Conservation (phyloP, 2,113 vertebrate genomes). For the Saccopteryx leptura region DNA sequence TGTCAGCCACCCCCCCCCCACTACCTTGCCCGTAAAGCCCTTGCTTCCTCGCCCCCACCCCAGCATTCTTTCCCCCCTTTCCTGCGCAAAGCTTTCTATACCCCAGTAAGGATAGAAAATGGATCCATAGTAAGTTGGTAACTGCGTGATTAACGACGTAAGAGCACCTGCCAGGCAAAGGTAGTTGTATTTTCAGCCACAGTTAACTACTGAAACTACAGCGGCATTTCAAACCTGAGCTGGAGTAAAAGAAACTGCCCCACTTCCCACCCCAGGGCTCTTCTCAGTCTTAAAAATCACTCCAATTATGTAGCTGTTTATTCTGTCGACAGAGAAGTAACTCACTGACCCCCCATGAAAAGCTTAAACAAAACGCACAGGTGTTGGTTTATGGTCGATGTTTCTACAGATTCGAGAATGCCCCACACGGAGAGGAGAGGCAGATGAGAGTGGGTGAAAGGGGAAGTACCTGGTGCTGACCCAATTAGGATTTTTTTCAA, state of each 20-base stretch:
- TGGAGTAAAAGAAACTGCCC: background rate
- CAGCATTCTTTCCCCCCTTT: background rate
- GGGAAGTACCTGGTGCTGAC: background rate
- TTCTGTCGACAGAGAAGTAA: background rate
- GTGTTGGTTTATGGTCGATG: background rate
- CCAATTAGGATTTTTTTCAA: background rate
- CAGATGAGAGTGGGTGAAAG: background rate
- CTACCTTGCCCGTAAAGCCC: fast-evolving
- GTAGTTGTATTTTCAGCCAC: background rate
- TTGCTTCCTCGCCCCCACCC: background rate
- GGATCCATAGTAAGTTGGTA: background rate
- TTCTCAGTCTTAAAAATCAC: background rate
- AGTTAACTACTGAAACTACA: background rate
- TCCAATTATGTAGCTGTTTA: background rate
- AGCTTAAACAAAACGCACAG: conserved; percentile 54
- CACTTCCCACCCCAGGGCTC: background rate
- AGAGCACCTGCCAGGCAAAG: background rate
- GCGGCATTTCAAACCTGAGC: background rate
- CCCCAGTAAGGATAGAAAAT: background rate
- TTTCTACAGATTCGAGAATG: background rate
- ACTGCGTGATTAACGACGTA: conserved; percentile 14
- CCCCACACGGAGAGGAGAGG: background rate
- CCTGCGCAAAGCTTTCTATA: background rate
- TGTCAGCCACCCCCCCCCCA: fast-evolving
- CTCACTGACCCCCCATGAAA: conserved; percentile 55